Evolutionary conservation across 2,888 invertebrate genomes (phyloP), one percentile per base, ranked within the genome.

Genomic region (Cerceris ruficornis): DNA sequence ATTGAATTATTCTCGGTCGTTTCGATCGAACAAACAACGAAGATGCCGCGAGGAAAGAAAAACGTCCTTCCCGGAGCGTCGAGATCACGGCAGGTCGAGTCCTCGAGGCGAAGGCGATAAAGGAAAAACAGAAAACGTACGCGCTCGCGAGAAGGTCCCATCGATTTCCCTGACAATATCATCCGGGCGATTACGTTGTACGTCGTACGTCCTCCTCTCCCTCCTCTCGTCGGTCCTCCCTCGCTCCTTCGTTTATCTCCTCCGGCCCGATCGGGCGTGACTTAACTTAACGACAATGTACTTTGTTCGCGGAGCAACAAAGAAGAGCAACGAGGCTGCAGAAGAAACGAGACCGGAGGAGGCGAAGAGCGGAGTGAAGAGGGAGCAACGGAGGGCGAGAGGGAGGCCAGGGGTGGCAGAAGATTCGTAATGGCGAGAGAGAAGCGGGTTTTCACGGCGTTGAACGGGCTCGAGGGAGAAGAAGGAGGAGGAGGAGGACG

Each of bases 211-310:
- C n/a, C 50, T n/a, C 54, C 17, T 55, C 54, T 55, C 11, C 28
- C 58, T 39, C 43, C 65, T 66, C 66, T 46, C 39, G 50, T 61
- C 61, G 17, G 9, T n/a, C 55, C 17, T 11, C 55, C 43, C 46
- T 73, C 62, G 43, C 60, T 58, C 59, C 64, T 42, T 55, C 17
- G 46, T 55, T 61, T 52, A 59, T 59, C 71, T 62, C 61, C 15
- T 46, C 68, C 6, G 43, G 67, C 55, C 55, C 69, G 73, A 77
- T 77, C 74, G 66, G 69, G 69, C 74, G 77, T 77, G 77, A 77
- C 74, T 77, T 77, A 74, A 75, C 75, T 59, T 66, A 67, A 74
- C 74, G 75, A 75, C 75, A 68, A 75, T 78, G 78, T 68, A 78
- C 78, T 78, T 78, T 78, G 78, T 78, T 71, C 71, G 65, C 59